Evolutionary conservation across 2,113 vertebrate genomes (phyloP).

Genomic region (Drymodes brunneopygia): DNA sequence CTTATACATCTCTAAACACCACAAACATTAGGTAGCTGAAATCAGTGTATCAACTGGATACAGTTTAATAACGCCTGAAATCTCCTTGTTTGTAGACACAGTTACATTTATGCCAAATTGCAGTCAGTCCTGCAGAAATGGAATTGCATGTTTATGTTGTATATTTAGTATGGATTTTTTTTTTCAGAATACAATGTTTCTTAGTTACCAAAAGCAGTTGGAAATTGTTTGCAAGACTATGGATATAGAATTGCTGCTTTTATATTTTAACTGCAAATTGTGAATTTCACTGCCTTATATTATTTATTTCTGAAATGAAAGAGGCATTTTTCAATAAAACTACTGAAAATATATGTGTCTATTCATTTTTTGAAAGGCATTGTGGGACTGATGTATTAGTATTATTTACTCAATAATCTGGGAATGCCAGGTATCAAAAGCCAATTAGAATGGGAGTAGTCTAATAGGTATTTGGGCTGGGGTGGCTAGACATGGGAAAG

Average conservation of each 20-base stretch:
- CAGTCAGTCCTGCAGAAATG: constrained; percentile 87
- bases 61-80: constrained; percentile 78
- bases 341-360: constrained; percentile 89
- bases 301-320: constrained; percentile 99
- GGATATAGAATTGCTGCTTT: constrained; percentile 91
- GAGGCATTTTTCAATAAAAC: constrained; percentile 99
- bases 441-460: not conserved
- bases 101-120: constrained; percentile 87
- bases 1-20: constrained; percentile 71
- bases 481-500: not conserved
- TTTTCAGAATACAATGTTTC: constrained; percentile 88
- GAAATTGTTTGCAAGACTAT: constrained; percentile 93
- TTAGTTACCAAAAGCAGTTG: constrained; percentile 89
- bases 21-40: constrained; percentile 74
- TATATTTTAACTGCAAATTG: constrained; percentile 97
- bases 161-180: constrained; percentile 89
- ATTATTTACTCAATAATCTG: not conserved
- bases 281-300: constrained; percentile 99
- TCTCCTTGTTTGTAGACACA: constrained; percentile 83
- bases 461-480: not conserved
- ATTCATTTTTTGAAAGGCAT: constrained; percentile 14
- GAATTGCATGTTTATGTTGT: constrained; percentile 98
- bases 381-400: not conserved
- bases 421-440: not conserved
- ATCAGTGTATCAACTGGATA: constrained; percentile 72